These are phyloP conservation scores for Lophotriccus pileatus DNA, from an alignment of 2,797 vertebrate genomes.

Conservation along the genomic window DNA sequence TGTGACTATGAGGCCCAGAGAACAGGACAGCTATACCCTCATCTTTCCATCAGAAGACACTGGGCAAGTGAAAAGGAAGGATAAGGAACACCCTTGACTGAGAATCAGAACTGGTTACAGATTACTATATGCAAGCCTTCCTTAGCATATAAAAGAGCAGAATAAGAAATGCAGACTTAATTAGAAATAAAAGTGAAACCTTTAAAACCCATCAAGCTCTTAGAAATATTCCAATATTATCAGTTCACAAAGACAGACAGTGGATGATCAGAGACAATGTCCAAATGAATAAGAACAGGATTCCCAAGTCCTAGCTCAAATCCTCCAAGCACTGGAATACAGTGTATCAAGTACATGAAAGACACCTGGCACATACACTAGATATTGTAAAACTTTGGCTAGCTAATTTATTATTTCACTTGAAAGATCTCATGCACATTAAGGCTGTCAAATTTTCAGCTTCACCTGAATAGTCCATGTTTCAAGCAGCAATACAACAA, in stretches of 20 bases:
- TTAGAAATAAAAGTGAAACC: not conserved
- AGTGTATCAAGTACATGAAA: not conserved
- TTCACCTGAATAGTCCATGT: not conserved
- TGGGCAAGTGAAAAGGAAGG: not conserved
- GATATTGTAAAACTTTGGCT: not conserved
- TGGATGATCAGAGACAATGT: not conserved
- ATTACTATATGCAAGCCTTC: not conserved
- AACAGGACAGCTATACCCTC: not conserved
- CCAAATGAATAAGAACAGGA: not conserved
- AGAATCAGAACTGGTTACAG: not conserved
- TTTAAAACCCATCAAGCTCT: not conserved
- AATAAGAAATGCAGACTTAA: not conserved
- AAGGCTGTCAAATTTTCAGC: not conserved
- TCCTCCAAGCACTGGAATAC: not conserved
- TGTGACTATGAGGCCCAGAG: not conserved
- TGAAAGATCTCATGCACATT: not conserved
- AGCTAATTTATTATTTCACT: not conserved
- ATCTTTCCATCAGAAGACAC: not conserved
- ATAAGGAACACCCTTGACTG: not conserved
- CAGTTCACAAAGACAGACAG: not conserved
- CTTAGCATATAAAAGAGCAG: not conserved
- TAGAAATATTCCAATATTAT: not conserved
- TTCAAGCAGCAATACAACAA: not conserved
- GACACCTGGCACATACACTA: not conserved
- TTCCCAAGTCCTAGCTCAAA: not conserved